Conservation (phyloP, 2,113 vertebrate genomes). For the Larimichthys crocea region DNA sequence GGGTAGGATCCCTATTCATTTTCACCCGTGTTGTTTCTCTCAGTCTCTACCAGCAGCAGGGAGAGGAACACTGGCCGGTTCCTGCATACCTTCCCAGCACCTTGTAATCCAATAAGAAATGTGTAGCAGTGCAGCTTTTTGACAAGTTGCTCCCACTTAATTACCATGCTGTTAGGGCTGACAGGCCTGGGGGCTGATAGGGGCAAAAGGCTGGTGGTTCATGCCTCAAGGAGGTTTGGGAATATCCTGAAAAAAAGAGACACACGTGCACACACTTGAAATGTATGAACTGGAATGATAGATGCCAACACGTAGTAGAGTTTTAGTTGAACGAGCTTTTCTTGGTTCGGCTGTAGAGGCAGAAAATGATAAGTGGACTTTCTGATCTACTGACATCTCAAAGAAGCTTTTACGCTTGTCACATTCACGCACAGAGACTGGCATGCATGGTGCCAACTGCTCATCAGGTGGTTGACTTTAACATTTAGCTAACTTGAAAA, state of each 20-base stretch:
- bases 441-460: no score
- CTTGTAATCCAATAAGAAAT: constrained; percentile 88
- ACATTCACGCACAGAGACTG: no score
- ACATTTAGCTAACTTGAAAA: not conserved
- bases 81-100: constrained; percentile 77
- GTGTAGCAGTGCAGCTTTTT: constrained; percentile 79
- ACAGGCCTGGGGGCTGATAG: constrained; percentile 66
- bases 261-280: not conserved
- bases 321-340: not conserved
- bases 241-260: constrained; percentile 30
- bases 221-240: constrained; percentile 27
- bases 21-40: constrained; percentile 50
- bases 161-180: constrained; percentile 78
- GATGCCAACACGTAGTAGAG: not conserved
- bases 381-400: no score
- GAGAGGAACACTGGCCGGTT: constrained; percentile 12
- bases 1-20: constrained; percentile 76
- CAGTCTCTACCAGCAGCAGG: constrained; percentile 64
- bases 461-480: not conserved
- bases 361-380: not conserved
- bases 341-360: not conserved
- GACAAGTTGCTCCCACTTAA: constrained; percentile 83
- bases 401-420: no score
- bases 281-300: constrained; percentile 26
- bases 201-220: constrained; percentile 51